Base-by-base conservation (phyloP, 2,888 invertebrate genomes). In the Euplagia quadripunctaria region DNA sequence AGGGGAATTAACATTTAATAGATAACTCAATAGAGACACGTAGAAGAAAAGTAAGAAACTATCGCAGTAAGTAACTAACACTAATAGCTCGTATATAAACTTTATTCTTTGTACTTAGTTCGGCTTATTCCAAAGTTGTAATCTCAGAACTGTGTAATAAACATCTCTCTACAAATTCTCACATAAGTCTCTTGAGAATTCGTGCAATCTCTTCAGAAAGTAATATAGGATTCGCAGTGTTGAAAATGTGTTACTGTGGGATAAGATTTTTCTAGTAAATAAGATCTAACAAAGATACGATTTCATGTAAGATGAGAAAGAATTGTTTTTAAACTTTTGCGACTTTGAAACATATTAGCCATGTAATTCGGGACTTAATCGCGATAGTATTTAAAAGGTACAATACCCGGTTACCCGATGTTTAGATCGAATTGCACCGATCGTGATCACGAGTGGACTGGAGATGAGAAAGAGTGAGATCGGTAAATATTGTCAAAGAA, bases 161-260 rank as follows among this genome's bases (percentile, higher is more conserved):
- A 72, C 68, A 64, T 63, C 67, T 64, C 31, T 64, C 42, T n/a
- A 20, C 52, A 41, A 72, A 64, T 46, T 68, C 20, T 43, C 55
- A 64, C 43, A 17, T 41, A 68, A 63, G 46, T 68, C 58, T 61
- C 31, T 17, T 46, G 46, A 46, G 20, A 64, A n/a, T 72, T 42
- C 6, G 9, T 4, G 12, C 49, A 46, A 65, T 65, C n/a, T 16
- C 65, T 58, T 8, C 64, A 64, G 17, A 14, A 72, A 68, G 43
- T 73, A 49, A 73, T 73, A 49, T 69, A 55, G 46, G 58, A 14
- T 16, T 63, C 49, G 16, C 31, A 46, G 41, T 58, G 42, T 49
- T 61, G 17, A n/a, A 51, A 73, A 65, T 58, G 55, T 65, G 51
- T 42, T 52, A 43, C 31, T 72, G 20, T 11, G 31, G n/a, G 55